Conservation (phyloP, 2,797 vertebrate species). For the Phyllotis vaccarum region DNA sequence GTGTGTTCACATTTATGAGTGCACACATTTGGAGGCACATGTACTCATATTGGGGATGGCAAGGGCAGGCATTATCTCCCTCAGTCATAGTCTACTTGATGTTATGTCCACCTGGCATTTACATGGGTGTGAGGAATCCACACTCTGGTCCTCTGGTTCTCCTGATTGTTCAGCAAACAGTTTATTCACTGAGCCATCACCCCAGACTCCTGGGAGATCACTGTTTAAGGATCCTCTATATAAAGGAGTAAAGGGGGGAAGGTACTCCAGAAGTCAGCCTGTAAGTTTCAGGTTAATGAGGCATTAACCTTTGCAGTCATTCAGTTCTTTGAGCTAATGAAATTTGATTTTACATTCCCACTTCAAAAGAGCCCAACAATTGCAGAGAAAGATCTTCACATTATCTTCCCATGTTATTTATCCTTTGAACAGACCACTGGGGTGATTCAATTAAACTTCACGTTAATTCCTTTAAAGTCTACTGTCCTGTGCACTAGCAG, state of each 20-base stretch:
- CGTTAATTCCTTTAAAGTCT: slow-evolving; percentile 82
- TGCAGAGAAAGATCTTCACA: slow-evolving; percentile 84
- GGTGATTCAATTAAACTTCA: slow-evolving; percentile 82
- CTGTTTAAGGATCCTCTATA: not conserved
- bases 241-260: slow-evolving; percentile 48
- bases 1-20: not conserved
- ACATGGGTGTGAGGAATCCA: not conserved
- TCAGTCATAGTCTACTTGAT: not conserved
- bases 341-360: slow-evolving; percentile 81
- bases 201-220: not conserved
- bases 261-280: not conserved
- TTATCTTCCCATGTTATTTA: slow-evolving; percentile 89
- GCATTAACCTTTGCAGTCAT: slow-evolving; percentile 76
- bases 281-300: slow-evolving; percentile 67
- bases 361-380: slow-evolving; percentile 87
- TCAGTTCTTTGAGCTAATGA: slow-evolving; percentile 75
- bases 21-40: not conserved
- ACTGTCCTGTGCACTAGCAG: slow-evolving; percentile 65
- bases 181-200: not conserved
- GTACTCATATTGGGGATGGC: no score
- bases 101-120: not conserved
- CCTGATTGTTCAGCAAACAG: not conserved
- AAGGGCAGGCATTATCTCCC: not conserved
- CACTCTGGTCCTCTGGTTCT: not conserved
- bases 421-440: slow-evolving; percentile 85